Percentiles rank a stretch among this genome's conserved stretches.
phyloP scores from a whole-genome alignment of 2,888 invertebrate genomes.

The Eupithecia subumbrata region DNA sequence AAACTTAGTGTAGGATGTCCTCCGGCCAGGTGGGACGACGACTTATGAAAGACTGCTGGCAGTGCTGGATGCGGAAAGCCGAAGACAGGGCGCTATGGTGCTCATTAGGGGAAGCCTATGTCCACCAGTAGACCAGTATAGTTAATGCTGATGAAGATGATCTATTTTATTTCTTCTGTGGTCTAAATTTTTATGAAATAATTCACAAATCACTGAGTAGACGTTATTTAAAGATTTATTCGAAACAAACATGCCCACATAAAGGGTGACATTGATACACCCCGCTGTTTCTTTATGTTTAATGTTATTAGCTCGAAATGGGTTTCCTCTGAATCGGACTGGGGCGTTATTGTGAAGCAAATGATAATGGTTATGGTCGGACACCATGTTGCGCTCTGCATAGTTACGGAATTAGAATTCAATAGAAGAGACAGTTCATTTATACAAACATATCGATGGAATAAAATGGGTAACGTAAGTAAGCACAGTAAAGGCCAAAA shows the following conservation, averaged over 20 bases:
- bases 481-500: not conserved
- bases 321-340: conserved; percentile 69
- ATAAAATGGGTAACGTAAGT: not conserved
- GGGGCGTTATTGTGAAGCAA: conserved; percentile 77
- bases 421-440: conserved; percentile 49
- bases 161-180: not conserved
- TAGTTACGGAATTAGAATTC: conserved; percentile 47
- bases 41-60: not conserved
- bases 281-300: conserved; percentile 80
- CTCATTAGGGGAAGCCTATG: too few species aligned
- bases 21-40: not conserved
- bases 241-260: conserved; percentile 61
- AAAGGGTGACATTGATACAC: conserved; percentile 79
- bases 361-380: conserved; percentile 78
- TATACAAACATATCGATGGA: not conserved
- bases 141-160: not conserved
- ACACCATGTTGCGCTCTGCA: conserved; percentile 78
- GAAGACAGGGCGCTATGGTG: too few species aligned
- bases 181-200: conserved; percentile 28
- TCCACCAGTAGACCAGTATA: not conserved
- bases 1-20: not conserved
- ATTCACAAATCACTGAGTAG: conserved; percentile 37
- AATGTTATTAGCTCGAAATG: conserved; percentile 77
- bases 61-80: not conserved
- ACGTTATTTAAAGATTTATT: conserved; percentile 52